These are phyloP conservation scores for Centroberyx gerrardi DNA, from an alignment of 2,797 vertebrate genomes.

Conservation along the genomic window DNA sequence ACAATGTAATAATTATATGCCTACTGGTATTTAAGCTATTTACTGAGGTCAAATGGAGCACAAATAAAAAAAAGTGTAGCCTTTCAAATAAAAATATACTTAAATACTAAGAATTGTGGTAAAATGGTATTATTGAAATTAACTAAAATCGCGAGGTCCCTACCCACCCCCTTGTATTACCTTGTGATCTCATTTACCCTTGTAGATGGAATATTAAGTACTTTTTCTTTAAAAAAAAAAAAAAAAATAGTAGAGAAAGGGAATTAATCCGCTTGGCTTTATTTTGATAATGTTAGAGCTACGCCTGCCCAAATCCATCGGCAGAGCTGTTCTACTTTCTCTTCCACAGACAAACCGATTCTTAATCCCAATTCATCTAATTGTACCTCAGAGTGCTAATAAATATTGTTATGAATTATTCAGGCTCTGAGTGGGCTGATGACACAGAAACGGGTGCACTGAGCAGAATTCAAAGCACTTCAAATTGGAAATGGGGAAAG, in stretches of 20 bases:
- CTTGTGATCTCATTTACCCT: constrained; percentile 73
- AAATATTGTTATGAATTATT: constrained; percentile 88
- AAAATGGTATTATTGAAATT: constrained; percentile 26
- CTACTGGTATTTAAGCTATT: background rate
- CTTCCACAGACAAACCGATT: constrained; percentile 77
- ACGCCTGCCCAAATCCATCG: constrained; percentile 76
- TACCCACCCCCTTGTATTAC: constrained; percentile 63
- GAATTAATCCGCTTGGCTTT: constrained; percentile 80
- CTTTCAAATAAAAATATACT: constrained; percentile 29
- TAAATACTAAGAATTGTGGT: constrained; percentile 16
- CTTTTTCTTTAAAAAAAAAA: constrained; percentile 71
- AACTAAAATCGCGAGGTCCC: constrained; percentile 37
- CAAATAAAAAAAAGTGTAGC: constrained; percentile 16
- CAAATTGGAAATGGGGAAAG: constrained; percentile 79
- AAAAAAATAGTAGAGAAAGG: constrained; percentile 54
- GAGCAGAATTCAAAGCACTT: constrained; percentile 81
- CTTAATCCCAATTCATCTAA: constrained; percentile 86
- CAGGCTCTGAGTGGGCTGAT: constrained; percentile 81
- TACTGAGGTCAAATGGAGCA: constrained; percentile 16
- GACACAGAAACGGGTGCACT: constrained; percentile 80
- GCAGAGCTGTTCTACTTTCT: constrained; percentile 76
- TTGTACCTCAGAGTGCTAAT: constrained; percentile 88
- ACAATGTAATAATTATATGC: background rate
- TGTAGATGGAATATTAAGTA: constrained; percentile 79
- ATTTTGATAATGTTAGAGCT: constrained; percentile 81